These are phyloP conservation scores for Oenanthe melanoleuca DNA, from an alignment of 2,113 vertebrate species.

Conservation along the genomic window DNA sequence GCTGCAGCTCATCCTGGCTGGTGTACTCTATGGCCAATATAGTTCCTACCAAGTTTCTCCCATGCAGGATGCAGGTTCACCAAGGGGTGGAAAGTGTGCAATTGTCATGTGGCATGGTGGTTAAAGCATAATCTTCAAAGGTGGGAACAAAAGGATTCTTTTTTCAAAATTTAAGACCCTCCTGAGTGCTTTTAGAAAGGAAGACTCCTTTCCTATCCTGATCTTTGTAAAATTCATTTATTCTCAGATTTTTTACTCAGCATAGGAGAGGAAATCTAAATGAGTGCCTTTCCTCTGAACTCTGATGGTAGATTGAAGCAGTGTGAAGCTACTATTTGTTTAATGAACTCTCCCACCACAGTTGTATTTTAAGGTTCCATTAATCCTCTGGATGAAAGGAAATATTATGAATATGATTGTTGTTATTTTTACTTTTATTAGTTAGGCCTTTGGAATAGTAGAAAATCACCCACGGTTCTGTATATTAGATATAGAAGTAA, in stretches of 20 bases:
- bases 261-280: accelerated
- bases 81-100: not conserved
- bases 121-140: not conserved
- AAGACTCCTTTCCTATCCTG: not conserved
- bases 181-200: not conserved
- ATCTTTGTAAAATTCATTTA: not conserved
- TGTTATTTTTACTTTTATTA: not conserved
- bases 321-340: not conserved
- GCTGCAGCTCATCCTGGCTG: not conserved
- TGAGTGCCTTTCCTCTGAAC: not conserved
- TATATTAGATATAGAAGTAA: not conserved
- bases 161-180: not conserved
- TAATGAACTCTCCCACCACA: not conserved
- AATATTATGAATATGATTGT: not conserved
- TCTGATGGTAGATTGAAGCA: not conserved
- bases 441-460: not conserved
- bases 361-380: not conserved
- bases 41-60: not conserved
- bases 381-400: not conserved
- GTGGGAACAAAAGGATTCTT: not conserved
- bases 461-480: not conserved
- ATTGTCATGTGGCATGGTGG: accelerated
- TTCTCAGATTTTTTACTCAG: not conserved
- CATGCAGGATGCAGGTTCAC: not conserved
- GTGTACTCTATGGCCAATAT: not conserved